A percentile compares a stretch with the other conserved stretches of the same genome.
These are phyloP conservation scores for Tachysurus fulvidraco DNA, from an alignment of 2,113 vertebrate species.

Conservation along the genomic window DNA sequence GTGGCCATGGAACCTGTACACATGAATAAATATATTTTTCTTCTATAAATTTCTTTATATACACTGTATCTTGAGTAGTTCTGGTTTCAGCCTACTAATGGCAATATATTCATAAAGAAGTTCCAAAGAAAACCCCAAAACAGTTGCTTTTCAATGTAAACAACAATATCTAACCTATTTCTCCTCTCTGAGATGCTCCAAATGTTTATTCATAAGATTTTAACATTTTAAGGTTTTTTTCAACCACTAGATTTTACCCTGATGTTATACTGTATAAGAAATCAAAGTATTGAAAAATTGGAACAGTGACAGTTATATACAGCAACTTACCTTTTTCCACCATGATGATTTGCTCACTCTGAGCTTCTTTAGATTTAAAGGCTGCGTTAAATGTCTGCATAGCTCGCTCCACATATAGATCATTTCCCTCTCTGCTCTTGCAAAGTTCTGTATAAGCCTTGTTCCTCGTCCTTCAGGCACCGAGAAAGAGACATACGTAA, in stretches of 20 bases:
- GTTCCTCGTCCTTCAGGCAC: slow-evolving; percentile 73
- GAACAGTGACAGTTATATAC: background rate
- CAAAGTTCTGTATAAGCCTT: slow-evolving; percentile 74
- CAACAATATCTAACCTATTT: no score
- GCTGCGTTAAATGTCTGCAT: slow-evolving; percentile 83
- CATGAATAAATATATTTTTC: background rate
- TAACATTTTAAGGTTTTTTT: no score
- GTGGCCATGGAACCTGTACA: slow-evolving; percentile 73
- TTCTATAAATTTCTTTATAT: background rate
- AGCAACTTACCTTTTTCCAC: slow-evolving; percentile 78
- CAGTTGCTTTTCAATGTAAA: no score
- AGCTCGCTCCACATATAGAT: slow-evolving; percentile 76
- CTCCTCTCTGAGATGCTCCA: no score
- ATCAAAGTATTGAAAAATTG: background rate
- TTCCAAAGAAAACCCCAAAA: no score
- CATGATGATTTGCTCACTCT: slow-evolving; percentile 72
- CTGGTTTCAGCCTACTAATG: no score
- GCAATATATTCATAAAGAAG: no score
- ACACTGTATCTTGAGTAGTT: background rate
- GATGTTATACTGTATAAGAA: background rate
- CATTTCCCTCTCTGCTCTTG: slow-evolving; percentile 70
- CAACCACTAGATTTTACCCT: background rate
- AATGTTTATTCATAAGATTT: no score
- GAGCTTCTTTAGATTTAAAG: slow-evolving; percentile 80
- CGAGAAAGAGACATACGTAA: slow-evolving; percentile 10